Base-by-base conservation (phyloP, 2,888 invertebrate genomes). In the Drosophila suboccidentalis region DNA sequence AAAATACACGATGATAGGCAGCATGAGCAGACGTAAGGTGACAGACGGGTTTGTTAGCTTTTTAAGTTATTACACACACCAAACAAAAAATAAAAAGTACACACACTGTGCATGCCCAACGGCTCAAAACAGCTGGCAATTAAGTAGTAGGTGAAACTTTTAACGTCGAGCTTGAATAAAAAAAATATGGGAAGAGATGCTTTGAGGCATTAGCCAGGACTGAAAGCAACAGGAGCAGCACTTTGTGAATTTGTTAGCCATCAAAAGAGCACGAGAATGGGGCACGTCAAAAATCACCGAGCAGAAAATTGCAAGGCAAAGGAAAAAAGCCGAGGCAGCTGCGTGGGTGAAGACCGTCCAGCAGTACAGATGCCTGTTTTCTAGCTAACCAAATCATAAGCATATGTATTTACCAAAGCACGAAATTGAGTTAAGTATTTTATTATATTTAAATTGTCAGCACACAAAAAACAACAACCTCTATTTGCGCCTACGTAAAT, bases 31-130 rank as follows among this genome's bases (percentile, higher is more conserved):
- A 26, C 50, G 26, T 26, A 29, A 34, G 43, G 13, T 38, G 55
- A 59, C 47, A 77, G 75, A 71, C 70, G 72, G 36, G 74, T 65
- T 79, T 89, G 90, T 88, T 85, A 66, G 86, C 88, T 80, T 86
- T 81, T 76, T 66, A 75, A 87, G 75, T 87, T 89, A 84, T 81
- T 72, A 71, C 55, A 64, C 67, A 76, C 74, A 60, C 68, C 49
- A 38, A 38, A 32, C 17, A 38, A 44, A 44, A 57, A 46, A 49
- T 53, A 26, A 11, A 46, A 22, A 11, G 43, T 39, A 55, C 43
- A 36, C 44, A 58, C 36, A 59, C 57, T 68, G 38, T 53, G 49
- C 68, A 55, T 64, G 68, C 66, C 57, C 44, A 68, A 66, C 41
- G 73, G 75, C 65, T 67, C 51, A 64, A 47, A 57, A 19, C 50